A percentile compares a stretch with the other conserved stretches of the same genome.
Evolutionary conservation across 2,113 vertebrate species (phyloP).

Genomic region (Phoxinus phoxinus): DNA sequence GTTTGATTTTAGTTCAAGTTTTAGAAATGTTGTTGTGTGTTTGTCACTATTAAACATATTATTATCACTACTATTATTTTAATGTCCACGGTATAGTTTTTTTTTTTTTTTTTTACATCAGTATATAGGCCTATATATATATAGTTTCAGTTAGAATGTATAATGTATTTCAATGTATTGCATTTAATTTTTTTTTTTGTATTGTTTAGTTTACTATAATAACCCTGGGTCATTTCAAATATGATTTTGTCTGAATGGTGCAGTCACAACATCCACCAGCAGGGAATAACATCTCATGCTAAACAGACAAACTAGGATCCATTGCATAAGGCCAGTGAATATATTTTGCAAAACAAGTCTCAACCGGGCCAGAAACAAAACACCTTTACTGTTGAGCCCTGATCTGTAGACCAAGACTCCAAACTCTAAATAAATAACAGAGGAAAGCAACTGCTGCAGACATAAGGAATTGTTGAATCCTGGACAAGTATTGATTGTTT

Average conservation of each 20-base stretch:
- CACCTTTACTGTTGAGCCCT: background rate
- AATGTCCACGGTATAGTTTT: too few species aligned
- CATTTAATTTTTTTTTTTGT: too few species aligned
- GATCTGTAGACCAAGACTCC: background rate
- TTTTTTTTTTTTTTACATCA: too few species aligned
- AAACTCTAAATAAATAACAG: background rate
- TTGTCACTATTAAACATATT: too few species aligned
- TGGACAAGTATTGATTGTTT: conserved; percentile 38
- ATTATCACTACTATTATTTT: too few species aligned
- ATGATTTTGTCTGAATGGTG: background rate
- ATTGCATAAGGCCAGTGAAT: background rate
- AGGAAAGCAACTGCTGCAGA: conserved; percentile 4
- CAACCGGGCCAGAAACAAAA: background rate
- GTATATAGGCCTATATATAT: too few species aligned
- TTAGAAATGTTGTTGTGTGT: too few species aligned
- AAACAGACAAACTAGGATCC: background rate
- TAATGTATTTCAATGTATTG: too few species aligned
- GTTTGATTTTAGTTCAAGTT: too few species aligned
- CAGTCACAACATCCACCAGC: background rate
- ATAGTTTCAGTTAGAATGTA: too few species aligned
- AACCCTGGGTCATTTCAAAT: background rate
- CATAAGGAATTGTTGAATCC: conserved; percentile 10
- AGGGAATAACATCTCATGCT: background rate
- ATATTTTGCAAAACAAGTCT: background rate
- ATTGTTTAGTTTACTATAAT: background rate